Conservation (phyloP, 2,797 vertebrate genomes). For the Otolemur crassicaudatus region DNA sequence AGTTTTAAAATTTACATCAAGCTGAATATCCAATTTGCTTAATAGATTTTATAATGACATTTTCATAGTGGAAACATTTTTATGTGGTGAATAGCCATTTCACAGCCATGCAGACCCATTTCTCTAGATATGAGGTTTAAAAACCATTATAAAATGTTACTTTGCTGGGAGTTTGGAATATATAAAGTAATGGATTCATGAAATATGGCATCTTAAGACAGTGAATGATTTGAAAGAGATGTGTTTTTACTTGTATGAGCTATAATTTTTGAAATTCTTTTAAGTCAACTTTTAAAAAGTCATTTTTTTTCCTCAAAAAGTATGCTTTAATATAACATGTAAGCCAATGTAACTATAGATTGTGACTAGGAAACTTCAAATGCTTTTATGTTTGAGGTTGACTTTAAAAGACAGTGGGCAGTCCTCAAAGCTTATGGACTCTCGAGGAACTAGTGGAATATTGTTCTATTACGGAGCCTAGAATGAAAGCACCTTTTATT, state of each 20-base stretch:
- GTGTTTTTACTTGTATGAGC: slow-evolving; percentile 70
- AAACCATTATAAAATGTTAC: neutral
- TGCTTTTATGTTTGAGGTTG: slow-evolving; percentile 72
- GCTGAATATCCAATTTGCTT: slow-evolving; percentile 57
- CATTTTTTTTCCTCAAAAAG: slow-evolving; percentile 68
- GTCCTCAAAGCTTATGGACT: slow-evolving; percentile 34
- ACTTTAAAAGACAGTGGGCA: slow-evolving; percentile 71
- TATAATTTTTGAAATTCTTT: slow-evolving; percentile 45
- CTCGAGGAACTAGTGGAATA: slow-evolving; percentile 64
- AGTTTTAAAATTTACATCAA: slow-evolving; percentile 52
- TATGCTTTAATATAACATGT: slow-evolving; percentile 80
- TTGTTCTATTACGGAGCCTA: slow-evolving; percentile 52
- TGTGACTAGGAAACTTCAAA: slow-evolving; percentile 65
- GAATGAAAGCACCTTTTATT: slow-evolving; percentile 45
- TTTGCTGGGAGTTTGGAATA: slow-evolving; percentile 5
- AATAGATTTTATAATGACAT: slow-evolving; percentile 48
- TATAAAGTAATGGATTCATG: slow-evolving; percentile 71
- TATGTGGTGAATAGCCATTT: neutral
- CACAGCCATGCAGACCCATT: slow-evolving; percentile 6
- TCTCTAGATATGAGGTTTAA: slow-evolving; percentile 46
- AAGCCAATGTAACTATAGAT: slow-evolving; percentile 75
- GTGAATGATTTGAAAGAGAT: slow-evolving; percentile 46
- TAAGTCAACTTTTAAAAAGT: slow-evolving; percentile 63
- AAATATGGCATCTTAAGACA: slow-evolving; percentile 44
- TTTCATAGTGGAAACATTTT: slow-evolving; percentile 58